phyloP scores from a whole-genome alignment of 2,888 invertebrate genomes.

The Perizoma affinitatum region DNA sequence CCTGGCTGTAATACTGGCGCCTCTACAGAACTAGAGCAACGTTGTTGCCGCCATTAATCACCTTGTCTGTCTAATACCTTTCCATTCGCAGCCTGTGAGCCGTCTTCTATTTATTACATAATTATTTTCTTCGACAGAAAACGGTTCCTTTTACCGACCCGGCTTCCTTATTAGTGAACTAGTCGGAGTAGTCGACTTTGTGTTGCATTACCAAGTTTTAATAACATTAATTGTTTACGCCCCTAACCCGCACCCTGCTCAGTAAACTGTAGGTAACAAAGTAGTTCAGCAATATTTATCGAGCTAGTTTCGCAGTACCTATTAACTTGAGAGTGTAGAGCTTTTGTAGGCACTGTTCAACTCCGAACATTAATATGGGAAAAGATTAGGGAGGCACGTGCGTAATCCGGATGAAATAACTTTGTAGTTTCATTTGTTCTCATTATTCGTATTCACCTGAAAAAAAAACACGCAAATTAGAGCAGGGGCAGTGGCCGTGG shows the following conservation, averaged over 20 bases:
- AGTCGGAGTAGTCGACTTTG: slow-evolving; percentile 58
- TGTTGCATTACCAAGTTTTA: slow-evolving; percentile 74
- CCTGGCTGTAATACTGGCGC: slow-evolving; percentile 49
- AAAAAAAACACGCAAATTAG: not conserved
- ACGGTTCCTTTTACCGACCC: slow-evolving; percentile 58
- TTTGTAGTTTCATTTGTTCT: slow-evolving; percentile 64
- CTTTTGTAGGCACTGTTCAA: slow-evolving; percentile 22
- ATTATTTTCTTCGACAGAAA: slow-evolving; percentile 77
- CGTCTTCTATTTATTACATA: slow-evolving; percentile 77
- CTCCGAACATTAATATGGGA: slow-evolving; percentile 36
- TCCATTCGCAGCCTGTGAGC: slow-evolving; percentile 72
- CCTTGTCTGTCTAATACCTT: slow-evolving; percentile 80
- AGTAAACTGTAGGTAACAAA: slow-evolving; percentile 55
- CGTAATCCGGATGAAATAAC: slow-evolving; percentile 51
- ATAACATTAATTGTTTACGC: slow-evolving; percentile 78
- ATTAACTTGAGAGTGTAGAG: slow-evolving; percentile 48
- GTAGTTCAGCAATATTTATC: slow-evolving; percentile 68
- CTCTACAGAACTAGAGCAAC: slow-evolving; percentile 59
- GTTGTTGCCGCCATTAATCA: slow-evolving; percentile 76
- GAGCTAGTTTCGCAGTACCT: slow-evolving; percentile 66
- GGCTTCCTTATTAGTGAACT: slow-evolving; percentile 63
- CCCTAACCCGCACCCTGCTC: slow-evolving; percentile 70
- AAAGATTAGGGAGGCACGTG: slow-evolving; percentile 51
- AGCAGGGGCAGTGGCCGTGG: slow-evolving; percentile 7
- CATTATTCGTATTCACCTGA: slow-evolving; percentile 48